Percentiles rank a stretch among this genome's conserved stretches.
These are phyloP conservation scores for Sipha flava DNA, from an alignment of 1,140 invertebrate genomes.

Conservation along the genomic window DNA sequence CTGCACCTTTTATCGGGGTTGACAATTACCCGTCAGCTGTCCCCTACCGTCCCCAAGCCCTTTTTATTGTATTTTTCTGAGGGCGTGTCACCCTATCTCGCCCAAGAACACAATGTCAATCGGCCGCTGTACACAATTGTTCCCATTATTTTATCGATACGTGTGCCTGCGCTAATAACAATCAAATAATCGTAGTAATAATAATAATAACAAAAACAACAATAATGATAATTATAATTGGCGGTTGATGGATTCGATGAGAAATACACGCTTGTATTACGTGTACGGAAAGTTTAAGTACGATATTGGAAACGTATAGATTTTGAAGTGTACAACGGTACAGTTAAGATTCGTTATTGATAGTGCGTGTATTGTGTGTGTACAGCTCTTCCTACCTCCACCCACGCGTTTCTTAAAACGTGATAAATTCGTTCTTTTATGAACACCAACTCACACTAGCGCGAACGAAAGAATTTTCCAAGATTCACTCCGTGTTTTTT, in stretches of 20 bases:
- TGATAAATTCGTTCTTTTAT: slow-evolving; percentile 16
- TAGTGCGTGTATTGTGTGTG: background rate
- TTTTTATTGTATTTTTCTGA: background rate
- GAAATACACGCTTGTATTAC: too few relatives aligned
- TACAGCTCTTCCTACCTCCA: background rate
- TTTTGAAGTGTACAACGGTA: background rate
- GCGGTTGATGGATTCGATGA: background rate
- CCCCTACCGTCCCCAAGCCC: background rate
- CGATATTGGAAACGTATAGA: background rate
- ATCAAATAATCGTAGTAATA: too few relatives aligned
- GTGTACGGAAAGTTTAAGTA: too few relatives aligned
- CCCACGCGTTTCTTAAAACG: background rate
- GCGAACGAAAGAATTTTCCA: background rate
- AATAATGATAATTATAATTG: too few relatives aligned
- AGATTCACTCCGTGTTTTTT: slow-evolving; percentile 27
- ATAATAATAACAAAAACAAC: too few relatives aligned
- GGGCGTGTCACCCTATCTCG: background rate
- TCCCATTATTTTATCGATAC: slow-evolving; percentile 17
- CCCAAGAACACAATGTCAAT: slow-evolving; percentile 6
- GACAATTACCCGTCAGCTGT: slow-evolving; percentile 27
- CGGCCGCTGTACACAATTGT: background rate
- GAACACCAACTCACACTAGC: too few relatives aligned
- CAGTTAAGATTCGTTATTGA: background rate
- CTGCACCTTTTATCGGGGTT: background rate
- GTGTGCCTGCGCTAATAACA: background rate